Conservation (phyloP, 1,140 invertebrate genomes). For the Atopsyche davidsoni region DNA sequence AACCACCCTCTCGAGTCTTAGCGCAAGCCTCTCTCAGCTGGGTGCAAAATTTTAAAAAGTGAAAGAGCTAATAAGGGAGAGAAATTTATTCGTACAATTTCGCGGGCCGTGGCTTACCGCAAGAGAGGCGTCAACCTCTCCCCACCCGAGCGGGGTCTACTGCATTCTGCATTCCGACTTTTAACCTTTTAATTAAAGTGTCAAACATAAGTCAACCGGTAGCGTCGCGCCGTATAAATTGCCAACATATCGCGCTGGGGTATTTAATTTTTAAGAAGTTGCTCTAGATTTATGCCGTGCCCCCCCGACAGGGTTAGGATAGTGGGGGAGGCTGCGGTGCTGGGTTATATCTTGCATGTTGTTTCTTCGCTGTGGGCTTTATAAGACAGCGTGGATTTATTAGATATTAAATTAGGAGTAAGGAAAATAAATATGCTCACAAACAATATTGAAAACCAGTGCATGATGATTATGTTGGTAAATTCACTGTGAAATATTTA, state of each 20-base stretch:
- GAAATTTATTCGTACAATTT: not conserved
- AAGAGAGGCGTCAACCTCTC: not conserved
- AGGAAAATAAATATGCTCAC: too few relatives aligned
- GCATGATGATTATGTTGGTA: too few relatives aligned
- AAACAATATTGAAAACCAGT: too few relatives aligned
- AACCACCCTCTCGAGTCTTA: too few relatives aligned
- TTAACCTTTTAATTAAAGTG: constrained; percentile 28
- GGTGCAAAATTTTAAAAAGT: too few relatives aligned
- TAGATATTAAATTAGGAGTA: too few relatives aligned
- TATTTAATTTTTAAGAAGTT: constrained; percentile 29
- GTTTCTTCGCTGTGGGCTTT: too few relatives aligned
- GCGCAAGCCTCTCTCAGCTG: too few relatives aligned
- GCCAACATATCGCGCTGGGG: constrained; percentile 24
- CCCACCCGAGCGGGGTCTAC: constrained; percentile 3
- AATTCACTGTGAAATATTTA: too few relatives aligned
- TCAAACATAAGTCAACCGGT: constrained; percentile 18
- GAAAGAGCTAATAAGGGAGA: too few relatives aligned
- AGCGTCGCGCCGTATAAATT: constrained; percentile 13
- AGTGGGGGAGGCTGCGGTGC: not conserved
- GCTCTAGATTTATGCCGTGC: constrained; percentile 21
- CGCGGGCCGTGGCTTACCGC: not conserved
- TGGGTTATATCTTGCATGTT: too few relatives aligned
- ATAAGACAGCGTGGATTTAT: too few relatives aligned
- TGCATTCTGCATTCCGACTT: constrained; percentile 16
- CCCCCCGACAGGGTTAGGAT: not conserved